phyloP scores from a whole-genome alignment of 1,140 invertebrate species.

The Sweltsa coloradensis region DNA sequence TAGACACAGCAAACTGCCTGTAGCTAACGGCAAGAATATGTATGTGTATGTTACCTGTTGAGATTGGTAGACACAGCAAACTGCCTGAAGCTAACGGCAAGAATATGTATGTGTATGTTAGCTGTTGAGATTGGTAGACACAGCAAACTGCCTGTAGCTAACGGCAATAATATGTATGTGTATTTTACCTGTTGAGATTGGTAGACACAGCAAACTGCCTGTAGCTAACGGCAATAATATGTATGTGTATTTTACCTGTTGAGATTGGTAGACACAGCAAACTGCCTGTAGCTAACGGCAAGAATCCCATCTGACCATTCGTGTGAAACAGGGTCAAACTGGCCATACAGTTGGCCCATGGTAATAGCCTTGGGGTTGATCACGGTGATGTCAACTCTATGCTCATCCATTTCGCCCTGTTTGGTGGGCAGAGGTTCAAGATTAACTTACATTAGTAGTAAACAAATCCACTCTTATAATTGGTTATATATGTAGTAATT shows the following conservation, averaged over 20 bases:
- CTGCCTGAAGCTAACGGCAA: too few relatives aligned
- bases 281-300: conserved; percentile 81
- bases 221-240: conserved; percentile 88
- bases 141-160: conserved; percentile 79
- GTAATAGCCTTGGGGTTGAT: conserved; percentile 96
- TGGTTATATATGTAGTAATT: not conserved
- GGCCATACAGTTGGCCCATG: conserved; percentile 89
- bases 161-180: too few relatives aligned
- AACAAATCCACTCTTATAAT: too few relatives aligned
- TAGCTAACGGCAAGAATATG: too few relatives aligned
- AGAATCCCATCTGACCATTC: conserved; percentile 91
- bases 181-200: conserved; percentile 51
- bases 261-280: conserved; percentile 66
- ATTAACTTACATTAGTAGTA: too few relatives aligned
- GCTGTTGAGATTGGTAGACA: conserved; percentile 60
- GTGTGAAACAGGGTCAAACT: conserved; percentile 88
- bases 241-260: conserved; percentile 44
- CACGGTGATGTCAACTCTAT: conserved; percentile 76
- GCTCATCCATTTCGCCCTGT: conserved; percentile 65
- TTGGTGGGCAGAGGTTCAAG: too few relatives aligned
- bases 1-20: too few relatives aligned
- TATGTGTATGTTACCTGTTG: too few relatives aligned
- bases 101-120: too few relatives aligned
- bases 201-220: conserved; percentile 75
- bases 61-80: too few relatives aligned